Evolutionary conservation across 2,797 vertebrate species (phyloP).

Genomic region (Tinamus major): DNA sequence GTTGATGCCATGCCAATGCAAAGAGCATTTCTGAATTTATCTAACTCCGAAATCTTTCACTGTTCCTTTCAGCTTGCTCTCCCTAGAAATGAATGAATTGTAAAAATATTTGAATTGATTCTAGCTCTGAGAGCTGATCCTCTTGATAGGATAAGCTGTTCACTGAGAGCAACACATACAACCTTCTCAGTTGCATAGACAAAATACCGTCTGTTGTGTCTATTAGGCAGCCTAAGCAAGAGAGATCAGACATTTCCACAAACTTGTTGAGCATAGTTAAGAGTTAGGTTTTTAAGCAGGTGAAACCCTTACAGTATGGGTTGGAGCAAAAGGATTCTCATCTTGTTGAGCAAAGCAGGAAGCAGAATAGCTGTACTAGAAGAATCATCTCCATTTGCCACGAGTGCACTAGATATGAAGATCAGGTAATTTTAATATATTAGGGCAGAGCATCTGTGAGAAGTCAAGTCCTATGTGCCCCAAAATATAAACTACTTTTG

Average conservation of each 20-base stretch:
- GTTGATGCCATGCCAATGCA: neutral
- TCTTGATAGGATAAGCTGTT: neutral
- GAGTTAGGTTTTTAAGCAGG: neutral
- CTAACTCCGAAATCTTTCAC: neutral
- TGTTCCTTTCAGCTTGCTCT: neutral
- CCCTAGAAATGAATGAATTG: neutral
- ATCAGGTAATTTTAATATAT: neutral
- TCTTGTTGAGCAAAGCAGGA: neutral
- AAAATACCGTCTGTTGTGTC: neutral
- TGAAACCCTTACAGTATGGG: neutral
- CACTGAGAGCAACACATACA: neutral
- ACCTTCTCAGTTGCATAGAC: neutral
- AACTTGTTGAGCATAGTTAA: neutral
- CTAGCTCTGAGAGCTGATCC: neutral
- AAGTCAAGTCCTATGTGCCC: rapidly evolving
- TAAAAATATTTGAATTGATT: neutral
- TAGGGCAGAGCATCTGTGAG: neutral
- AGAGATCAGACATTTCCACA: neutral
- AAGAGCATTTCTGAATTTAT: neutral
- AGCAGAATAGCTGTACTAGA: neutral
- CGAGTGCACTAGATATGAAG: neutral
- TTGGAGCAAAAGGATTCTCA: neutral
- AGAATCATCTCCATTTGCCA: neutral
- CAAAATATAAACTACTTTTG: neutral
- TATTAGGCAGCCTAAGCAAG: neutral